A percentile compares a stretch with the other conserved stretches of the same genome.
These are phyloP conservation scores for Ganaspis sp. DNA, from an alignment of 1,140 invertebrate genomes.

Conservation along the genomic window DNA sequence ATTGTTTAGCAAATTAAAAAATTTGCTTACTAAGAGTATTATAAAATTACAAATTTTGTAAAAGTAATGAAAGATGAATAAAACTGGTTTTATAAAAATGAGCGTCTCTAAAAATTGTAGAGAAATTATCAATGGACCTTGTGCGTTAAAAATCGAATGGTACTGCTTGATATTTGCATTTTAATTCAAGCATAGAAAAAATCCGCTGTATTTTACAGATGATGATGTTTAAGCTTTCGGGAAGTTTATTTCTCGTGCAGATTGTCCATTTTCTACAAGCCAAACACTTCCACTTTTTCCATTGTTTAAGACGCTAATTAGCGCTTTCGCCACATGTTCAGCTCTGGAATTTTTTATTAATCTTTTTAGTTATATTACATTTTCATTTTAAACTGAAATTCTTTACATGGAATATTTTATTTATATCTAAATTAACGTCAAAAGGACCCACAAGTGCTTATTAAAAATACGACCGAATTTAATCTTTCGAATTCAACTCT, in stretches of 20 bases:
- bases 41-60: neutral
- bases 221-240: conserved; percentile 58
- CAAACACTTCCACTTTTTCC: conserved; percentile 84
- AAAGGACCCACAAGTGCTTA: too few species aligned
- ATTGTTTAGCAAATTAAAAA: too few species aligned
- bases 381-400: too few species aligned
- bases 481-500: too few species aligned
- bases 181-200: conserved; percentile 50
- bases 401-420: too few species aligned
- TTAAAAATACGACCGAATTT: too few species aligned
- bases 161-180: conserved; percentile 54
- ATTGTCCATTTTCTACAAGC: conserved; percentile 82
- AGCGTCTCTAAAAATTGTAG: neutral
- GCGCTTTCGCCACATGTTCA: conserved; percentile 81
- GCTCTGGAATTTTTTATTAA: too few species aligned
- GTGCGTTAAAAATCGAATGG: conserved; percentile 40
- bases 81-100: neutral
- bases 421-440: too few species aligned
- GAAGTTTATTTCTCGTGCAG: conserved; percentile 79
- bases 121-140: conserved; percentile 11
- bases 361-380: too few species aligned
- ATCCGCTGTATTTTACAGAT: conserved; percentile 25
- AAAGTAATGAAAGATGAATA: neutral
- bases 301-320: conserved; percentile 81
- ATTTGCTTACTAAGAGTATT: too few species aligned